phyloP scores from a whole-genome alignment of 2,888 invertebrate species.

The Quadroppia sp. region DNA sequence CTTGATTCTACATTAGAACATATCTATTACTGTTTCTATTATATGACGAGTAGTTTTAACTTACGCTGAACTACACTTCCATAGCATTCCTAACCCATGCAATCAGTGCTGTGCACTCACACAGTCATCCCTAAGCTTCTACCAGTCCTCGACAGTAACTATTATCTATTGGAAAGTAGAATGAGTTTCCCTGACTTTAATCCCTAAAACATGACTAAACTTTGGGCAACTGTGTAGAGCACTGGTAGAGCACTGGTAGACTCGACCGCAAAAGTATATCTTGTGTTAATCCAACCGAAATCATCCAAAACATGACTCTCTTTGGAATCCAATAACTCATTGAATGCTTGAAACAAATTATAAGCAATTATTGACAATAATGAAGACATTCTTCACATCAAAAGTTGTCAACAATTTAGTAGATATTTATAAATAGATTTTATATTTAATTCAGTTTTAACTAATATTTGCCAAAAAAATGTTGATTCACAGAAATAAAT shows the following conservation, averaged over 20 bases:
- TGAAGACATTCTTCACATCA: not conserved
- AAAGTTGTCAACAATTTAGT: not conserved
- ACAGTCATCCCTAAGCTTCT: too few relatives aligned
- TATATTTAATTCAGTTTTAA: not conserved
- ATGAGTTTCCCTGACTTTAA: slow-evolving; percentile 33
- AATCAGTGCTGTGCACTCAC: not conserved
- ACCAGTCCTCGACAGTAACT: too few relatives aligned
- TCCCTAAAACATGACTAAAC: slow-evolving; percentile 35
- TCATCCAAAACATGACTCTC: slow-evolving; percentile 19
- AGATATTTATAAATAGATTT: not conserved
- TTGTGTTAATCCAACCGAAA: slow-evolving; percentile 25
- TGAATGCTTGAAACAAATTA: not conserved
- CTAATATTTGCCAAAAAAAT: not conserved
- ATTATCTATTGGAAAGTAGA: slow-evolving; percentile 20
- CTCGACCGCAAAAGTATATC: too few relatives aligned
- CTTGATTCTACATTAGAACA: slow-evolving; percentile 1
- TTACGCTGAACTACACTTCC: slow-evolving; percentile 8
- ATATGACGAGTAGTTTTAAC: slow-evolving; percentile 19
- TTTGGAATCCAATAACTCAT: not conserved
- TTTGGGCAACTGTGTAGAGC: slow-evolving; percentile 22
- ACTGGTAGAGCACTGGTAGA: too few relatives aligned
- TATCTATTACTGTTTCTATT: slow-evolving; percentile 17
- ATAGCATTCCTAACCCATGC: slow-evolving; percentile 12
- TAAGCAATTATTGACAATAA: slow-evolving; percentile 1
- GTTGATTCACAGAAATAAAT: not conserved